These are phyloP conservation scores for Melierax canorus DNA, from an alignment of 2,113 vertebrate species.

Conservation along the genomic window DNA sequence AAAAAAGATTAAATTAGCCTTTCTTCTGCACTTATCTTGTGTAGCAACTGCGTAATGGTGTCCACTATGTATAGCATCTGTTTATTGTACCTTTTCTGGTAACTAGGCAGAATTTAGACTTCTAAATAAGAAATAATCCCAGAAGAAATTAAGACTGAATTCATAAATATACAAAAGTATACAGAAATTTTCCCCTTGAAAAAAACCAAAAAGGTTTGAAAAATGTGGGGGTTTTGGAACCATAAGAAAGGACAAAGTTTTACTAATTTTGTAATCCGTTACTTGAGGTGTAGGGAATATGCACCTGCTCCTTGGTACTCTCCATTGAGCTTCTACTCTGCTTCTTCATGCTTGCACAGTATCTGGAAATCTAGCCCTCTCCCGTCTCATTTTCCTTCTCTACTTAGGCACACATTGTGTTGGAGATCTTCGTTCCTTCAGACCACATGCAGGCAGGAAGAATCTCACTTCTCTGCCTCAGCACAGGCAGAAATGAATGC, in stretches of 20 bases:
- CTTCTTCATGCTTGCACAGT: background rate
- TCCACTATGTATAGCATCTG: background rate
- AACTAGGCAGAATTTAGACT: background rate
- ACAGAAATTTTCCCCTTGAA: background rate
- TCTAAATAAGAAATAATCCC: background rate
- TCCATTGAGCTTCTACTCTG: background rate
- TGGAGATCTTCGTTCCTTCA: background rate
- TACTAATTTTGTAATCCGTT: background rate
- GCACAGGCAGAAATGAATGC: background rate
- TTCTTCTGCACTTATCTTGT: background rate
- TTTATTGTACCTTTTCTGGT: background rate
- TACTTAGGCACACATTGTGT: rapidly evolving
- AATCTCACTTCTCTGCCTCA: background rate
- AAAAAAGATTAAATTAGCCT: background rate
- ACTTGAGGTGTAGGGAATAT: too few relatives aligned
- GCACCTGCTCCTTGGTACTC: background rate
- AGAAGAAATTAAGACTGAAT: background rate
- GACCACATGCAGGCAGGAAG: background rate
- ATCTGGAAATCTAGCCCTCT: background rate
- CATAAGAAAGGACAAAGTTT: background rate
- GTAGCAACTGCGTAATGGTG: too few relatives aligned
- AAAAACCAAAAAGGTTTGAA: background rate
- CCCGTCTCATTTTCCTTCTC: background rate
- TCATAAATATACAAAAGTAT: background rate
- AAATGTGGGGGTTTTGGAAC: background rate